These are phyloP conservation scores for Strix uralensis DNA, from an alignment of 2,113 vertebrate genomes.

Conservation along the genomic window DNA sequence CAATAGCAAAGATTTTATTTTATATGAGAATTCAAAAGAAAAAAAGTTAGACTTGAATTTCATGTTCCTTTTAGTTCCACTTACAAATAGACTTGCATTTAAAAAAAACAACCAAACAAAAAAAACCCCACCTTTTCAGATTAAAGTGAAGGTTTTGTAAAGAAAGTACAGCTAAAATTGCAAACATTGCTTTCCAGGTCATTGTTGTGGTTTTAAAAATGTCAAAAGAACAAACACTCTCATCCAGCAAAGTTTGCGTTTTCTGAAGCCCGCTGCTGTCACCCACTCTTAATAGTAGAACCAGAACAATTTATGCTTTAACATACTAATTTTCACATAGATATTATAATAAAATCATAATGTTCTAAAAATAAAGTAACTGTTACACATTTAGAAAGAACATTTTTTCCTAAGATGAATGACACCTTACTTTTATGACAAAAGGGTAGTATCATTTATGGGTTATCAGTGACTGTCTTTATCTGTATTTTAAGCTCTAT, in stretches of 20 bases:
- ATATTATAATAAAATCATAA: neutral
- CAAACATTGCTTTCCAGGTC: neutral
- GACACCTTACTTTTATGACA: neutral
- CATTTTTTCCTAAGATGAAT: neutral
- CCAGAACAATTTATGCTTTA: neutral
- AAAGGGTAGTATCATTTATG: neutral
- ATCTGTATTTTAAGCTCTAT: neutral
- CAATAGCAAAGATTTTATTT: neutral
- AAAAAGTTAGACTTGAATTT: neutral
- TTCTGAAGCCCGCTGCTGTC: neutral
- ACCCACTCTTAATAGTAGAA: rapidly evolving
- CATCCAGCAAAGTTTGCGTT: neutral
- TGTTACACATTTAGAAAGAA: neutral
- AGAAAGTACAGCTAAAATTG: neutral
- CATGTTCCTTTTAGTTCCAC: neutral
- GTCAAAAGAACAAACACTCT: neutral
- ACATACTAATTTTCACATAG: neutral
- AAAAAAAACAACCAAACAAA: neutral
- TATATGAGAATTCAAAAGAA: neutral
- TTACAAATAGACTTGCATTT: neutral
- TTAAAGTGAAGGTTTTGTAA: neutral
- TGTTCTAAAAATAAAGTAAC: neutral
- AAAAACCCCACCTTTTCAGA: neutral
- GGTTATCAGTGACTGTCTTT: neutral
- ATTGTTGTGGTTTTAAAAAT: neutral